A percentile compares a stretch with the other conserved stretches of the same genome.
phyloP scores from a whole-genome alignment of 2,797 vertebrate genomes.

The Rachycentron canadum region DNA sequence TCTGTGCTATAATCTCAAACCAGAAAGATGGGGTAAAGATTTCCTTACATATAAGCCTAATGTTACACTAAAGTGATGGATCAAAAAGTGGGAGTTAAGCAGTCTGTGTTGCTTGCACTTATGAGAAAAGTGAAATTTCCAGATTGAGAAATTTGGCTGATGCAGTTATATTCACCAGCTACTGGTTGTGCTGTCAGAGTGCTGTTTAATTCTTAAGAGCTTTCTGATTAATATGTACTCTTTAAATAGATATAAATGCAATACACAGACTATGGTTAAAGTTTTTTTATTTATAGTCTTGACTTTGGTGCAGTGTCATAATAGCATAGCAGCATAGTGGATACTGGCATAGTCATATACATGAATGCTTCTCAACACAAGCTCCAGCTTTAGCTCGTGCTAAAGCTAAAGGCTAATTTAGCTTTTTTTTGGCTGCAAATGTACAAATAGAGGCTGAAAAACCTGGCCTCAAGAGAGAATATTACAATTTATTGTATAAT shows the following conservation, averaged over 20 bases:
- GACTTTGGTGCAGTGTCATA: background rate
- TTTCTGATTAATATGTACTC: background rate
- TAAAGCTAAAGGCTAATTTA: background rate
- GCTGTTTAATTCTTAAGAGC: background rate
- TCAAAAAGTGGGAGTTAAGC: background rate
- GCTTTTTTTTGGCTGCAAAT: background rate
- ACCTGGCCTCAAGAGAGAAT: background rate
- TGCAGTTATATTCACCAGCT: background rate
- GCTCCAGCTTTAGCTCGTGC: no score
- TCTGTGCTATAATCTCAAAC: constrained; percentile 53
- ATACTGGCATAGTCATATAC: background rate
- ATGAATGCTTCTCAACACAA: background rate
- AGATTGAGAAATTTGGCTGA: background rate
- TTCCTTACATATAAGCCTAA: constrained; percentile 13
- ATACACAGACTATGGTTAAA: background rate
- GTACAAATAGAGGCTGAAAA: background rate
- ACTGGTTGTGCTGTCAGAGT: no score
- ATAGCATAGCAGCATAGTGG: background rate
- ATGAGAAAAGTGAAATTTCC: background rate
- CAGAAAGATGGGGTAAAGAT: constrained; percentile 31
- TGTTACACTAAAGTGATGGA: constrained; percentile 25
- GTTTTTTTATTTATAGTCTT: background rate
- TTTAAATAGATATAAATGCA: background rate
- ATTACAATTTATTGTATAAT: no score
- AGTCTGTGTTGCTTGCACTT: constrained; percentile 1